phyloP scores from a whole-genome alignment of 2,797 vertebrate genomes.

The Sebastiscus albofasciatus region DNA sequence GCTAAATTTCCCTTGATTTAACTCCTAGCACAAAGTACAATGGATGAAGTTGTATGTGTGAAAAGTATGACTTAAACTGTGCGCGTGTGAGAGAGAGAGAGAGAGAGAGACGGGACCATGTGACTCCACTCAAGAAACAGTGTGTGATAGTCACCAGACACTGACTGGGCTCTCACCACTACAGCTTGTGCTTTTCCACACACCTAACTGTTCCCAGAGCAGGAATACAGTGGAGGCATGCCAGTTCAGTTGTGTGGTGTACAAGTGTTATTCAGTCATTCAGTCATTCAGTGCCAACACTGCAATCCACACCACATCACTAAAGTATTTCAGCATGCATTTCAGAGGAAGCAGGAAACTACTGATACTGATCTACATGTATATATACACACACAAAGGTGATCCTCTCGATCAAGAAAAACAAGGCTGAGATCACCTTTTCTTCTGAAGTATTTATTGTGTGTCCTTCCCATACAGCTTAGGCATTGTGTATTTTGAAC shows the following conservation, averaged over 20 bases:
- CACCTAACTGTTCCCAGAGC: slow-evolving; percentile 40
- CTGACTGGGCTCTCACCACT: slow-evolving; percentile 16
- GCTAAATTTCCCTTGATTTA: background rate
- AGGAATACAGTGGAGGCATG: slow-evolving; percentile 11
- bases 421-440: no score
- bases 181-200: slow-evolving; percentile 50
- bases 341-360: background rate
- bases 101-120: slow-evolving; percentile 28
- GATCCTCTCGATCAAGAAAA: no score
- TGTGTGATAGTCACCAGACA: slow-evolving; percentile 73
- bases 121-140: slow-evolving; percentile 54
- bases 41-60: slow-evolving; percentile 14
- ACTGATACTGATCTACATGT: background rate
- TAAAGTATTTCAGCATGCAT: background rate
- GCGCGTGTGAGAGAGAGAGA: background rate
- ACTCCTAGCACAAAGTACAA: background rate
- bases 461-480: no score
- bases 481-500: no score
- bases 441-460: no score
- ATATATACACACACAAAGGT: no score
- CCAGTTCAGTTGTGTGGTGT: background rate
- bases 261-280: background rate
- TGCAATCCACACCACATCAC: background rate
- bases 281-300: background rate
- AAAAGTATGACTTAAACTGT: background rate